These are phyloP conservation scores for Rhynchomys soricoides DNA, from an alignment of 2,113 vertebrate species.

Conservation along the genomic window DNA sequence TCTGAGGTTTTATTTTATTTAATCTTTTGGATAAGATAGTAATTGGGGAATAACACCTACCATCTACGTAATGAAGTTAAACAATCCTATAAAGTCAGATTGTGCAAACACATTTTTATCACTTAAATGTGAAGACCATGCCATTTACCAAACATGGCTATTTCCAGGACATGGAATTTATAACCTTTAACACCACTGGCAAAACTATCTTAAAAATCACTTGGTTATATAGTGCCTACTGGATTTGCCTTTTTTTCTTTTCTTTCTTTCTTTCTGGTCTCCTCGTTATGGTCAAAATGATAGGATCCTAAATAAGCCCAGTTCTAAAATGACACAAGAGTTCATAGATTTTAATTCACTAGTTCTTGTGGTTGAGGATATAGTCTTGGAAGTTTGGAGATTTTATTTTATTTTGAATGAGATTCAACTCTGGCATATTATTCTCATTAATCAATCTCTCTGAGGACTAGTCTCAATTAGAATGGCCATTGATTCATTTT, in stretches of 20 bases:
- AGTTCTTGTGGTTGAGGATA: background rate
- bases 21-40: background rate
- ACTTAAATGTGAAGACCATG: background rate
- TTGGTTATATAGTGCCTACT: background rate
- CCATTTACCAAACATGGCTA: background rate
- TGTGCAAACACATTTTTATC: background rate
- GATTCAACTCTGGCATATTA: background rate
- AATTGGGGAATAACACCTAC: background rate
- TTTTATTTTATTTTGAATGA: constrained; percentile 14
- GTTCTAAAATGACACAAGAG: background rate
- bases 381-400: background rate
- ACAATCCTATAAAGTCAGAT: background rate
- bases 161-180: constrained; percentile 42
- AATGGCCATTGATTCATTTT: background rate
- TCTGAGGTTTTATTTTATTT: background rate
- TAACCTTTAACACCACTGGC: constrained; percentile 12
- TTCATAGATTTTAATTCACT: background rate
- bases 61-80: background rate
- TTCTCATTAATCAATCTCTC: constrained; percentile 37
- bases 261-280: background rate
- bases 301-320: background rate
- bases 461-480: background rate
- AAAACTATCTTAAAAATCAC: background rate
- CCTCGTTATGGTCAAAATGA: background rate
- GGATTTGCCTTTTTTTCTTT: background rate